Conservation (phyloP, 1,140 invertebrate genomes). For the Asobara japonica region DNA sequence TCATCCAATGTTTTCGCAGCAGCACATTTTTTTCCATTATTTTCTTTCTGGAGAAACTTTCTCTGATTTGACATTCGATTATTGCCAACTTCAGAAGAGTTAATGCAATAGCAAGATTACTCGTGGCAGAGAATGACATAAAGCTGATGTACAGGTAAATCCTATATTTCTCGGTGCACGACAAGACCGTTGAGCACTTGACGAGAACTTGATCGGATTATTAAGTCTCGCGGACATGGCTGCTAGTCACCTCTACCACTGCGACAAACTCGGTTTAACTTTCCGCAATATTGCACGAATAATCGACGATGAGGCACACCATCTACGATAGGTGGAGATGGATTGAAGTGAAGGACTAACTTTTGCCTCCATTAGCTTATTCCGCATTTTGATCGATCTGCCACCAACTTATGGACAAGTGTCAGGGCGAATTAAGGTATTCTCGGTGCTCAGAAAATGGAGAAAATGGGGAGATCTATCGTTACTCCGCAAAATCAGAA, state of each 20-base stretch:
- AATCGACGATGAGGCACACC: not conserved
- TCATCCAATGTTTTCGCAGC: no score
- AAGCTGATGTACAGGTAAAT: not conserved
- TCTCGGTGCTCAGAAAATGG: no score
- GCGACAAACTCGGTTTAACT: constrained; percentile 1
- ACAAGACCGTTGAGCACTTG: not conserved
- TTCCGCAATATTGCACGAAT: not conserved
- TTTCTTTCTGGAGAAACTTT: no score
- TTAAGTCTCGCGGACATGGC: not conserved
- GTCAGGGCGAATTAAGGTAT: not conserved
- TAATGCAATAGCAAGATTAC: not conserved
- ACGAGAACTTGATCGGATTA: not conserved
- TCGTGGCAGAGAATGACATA: not conserved
- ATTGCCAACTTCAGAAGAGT: no score
- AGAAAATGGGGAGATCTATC: no score
- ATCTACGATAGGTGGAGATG: not conserved
- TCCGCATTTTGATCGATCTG: not conserved
- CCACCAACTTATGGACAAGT: not conserved
- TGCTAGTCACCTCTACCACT: not conserved
- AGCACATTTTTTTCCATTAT: no score
- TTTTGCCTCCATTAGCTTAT: not conserved
- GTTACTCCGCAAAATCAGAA: no score
- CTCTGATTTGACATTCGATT: no score
- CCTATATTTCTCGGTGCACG: not conserved
- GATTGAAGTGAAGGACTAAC: not conserved